Base-by-base conservation (phyloP, 2,888 invertebrate genomes). In the Epirrhoe alternata region DNA sequence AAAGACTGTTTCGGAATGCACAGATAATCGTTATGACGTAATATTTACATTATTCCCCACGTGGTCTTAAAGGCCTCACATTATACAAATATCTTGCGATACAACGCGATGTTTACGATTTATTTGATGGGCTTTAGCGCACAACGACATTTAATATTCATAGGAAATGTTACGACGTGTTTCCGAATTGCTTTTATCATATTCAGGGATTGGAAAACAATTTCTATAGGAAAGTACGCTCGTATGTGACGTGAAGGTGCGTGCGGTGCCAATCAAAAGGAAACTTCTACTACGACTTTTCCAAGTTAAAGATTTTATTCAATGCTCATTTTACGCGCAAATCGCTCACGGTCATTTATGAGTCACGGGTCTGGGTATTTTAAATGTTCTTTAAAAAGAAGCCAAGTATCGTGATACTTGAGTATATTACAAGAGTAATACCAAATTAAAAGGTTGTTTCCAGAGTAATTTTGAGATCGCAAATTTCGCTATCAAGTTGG, bases 1-100 rank as follows among this genome's bases (percentile, higher is more conserved):
- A 53, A 53, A 57, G 38, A 10, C 50, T 56, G 33, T 49, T 57
- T 57, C 72, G 74, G 79, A 81, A 74, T 76, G 75, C 71, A 77
- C 66, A 74, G 66, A 52, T 77, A 81, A 82, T 83, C 81, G 76
- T 77, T 81, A 82, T 80, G 78, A 75, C 76, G 79, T 75, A 77
- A 82, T 81, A 73, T 78, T 77, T 76, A 77, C 77, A 71, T 49
- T 61, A 66, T 67, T 59, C 49, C 71, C 68, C 74, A 68, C 68
- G 74, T 74, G 69, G 71, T 68, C 64, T 61, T 53, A 12, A 73
- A 73, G 79, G 76, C 78, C 78, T 75, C 75, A 77, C 66, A 66
- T 68, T 74, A 54, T 60, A 61, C 56, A 17, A 53, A 50, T 57
- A 54, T 68, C 61, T 64, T 35, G 53, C 56, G 53, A 59, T 50